phyloP scores from a whole-genome alignment of 2,888 invertebrate species.

The Physocephala rufipes region DNA sequence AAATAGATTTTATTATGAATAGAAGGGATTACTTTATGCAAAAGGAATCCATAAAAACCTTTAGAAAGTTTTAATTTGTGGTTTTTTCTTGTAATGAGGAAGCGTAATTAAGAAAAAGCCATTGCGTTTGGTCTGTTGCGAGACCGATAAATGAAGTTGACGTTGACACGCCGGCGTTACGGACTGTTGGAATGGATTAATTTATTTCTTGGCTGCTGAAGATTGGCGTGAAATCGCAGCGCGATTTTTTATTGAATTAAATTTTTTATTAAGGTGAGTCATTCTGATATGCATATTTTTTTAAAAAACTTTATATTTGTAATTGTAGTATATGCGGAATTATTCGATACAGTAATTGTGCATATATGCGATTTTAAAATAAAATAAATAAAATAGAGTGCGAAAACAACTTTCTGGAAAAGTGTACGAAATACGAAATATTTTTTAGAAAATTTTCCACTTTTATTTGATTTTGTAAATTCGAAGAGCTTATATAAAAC shows the following conservation, averaged over 20 bases:
- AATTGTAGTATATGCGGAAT: no score
- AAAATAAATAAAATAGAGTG: neutral
- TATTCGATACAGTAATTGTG: no score
- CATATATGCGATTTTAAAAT: no score
- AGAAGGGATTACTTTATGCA: neutral
- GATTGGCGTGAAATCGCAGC: slow-evolving; percentile 25
- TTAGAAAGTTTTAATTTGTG: no score
- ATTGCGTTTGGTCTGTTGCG: neutral
- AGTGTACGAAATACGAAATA: no score
- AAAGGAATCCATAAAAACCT: no score
- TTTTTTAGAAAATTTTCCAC: no score
- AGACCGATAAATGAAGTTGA: neutral
- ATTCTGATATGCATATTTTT: neutral
- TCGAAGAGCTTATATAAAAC: neutral
- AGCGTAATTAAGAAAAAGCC: no score
- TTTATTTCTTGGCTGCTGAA: slow-evolving; percentile 10
- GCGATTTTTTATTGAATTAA: slow-evolving; percentile 26
- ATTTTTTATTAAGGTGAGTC: slow-evolving; percentile 26
- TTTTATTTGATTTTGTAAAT: neutral
- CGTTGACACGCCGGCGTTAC: neutral
- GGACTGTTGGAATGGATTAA: slow-evolving; percentile 3
- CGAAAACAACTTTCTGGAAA: neutral
- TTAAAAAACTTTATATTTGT: neutral
- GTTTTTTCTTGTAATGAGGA: slow-evolving; percentile 17
- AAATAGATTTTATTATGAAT: neutral